Conservation (phyloP, 2,797 vertebrate genomes). For the Peromyscus eremicus region DNA sequence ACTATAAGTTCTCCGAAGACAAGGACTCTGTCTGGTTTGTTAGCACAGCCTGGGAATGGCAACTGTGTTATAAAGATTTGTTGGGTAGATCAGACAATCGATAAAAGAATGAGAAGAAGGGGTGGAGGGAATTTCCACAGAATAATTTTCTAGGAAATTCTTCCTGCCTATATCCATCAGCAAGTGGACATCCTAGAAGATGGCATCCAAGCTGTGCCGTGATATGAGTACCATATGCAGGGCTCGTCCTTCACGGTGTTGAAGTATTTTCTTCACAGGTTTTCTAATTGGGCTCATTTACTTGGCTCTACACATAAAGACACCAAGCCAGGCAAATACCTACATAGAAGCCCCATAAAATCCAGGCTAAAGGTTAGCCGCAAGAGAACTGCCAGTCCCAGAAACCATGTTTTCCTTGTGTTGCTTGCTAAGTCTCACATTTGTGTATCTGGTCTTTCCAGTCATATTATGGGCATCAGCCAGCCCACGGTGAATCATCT, state of each 20-base stretch:
- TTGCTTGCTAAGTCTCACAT: background rate
- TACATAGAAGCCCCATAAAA: fast-evolving
- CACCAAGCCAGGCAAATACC: background rate
- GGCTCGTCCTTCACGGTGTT: background rate
- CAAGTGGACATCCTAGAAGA: background rate
- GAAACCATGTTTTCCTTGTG: background rate
- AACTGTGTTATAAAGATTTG: slow-evolving; percentile 36
- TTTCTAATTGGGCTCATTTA: background rate
- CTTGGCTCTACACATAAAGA: background rate
- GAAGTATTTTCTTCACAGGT: background rate
- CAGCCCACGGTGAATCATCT: background rate
- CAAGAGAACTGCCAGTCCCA: background rate
- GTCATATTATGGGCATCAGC: background rate
- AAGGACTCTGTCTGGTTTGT: background rate
- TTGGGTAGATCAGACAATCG: background rate
- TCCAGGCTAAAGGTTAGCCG: background rate
- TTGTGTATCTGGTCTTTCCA: background rate
- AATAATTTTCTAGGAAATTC: background rate
- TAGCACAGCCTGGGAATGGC: background rate
- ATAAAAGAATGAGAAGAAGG: background rate
- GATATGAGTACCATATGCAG: too few relatives aligned
- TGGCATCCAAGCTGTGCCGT: background rate
- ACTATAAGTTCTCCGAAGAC: background rate
- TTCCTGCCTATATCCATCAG: background rate
- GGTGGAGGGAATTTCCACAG: background rate